These are phyloP conservation scores for Petrolisthes manimaculis DNA, from an alignment of 2,888 invertebrate genomes.

Conservation along the genomic window DNA sequence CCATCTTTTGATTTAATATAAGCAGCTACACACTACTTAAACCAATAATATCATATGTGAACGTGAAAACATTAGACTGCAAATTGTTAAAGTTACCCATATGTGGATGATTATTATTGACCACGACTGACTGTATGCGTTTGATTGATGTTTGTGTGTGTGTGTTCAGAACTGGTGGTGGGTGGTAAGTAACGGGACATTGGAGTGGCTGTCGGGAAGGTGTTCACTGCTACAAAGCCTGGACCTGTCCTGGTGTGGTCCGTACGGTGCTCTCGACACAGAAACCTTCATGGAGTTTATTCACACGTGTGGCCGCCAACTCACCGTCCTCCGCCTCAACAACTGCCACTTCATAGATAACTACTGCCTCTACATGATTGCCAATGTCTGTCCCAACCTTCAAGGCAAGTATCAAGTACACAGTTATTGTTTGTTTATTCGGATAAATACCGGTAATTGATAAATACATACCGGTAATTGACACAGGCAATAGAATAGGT, in stretches of 20 bases:
- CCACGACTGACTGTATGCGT: too few relatives aligned
- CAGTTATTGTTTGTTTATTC: not conserved
- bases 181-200: constrained; percentile 46
- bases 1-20: too few relatives aligned
- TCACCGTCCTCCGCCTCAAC: constrained; percentile 51
- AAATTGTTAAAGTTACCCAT: too few relatives aligned
- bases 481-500: too few relatives aligned
- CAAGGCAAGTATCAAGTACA: constrained; percentile 31
- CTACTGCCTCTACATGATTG: constrained; percentile 64
- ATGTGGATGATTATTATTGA: too few relatives aligned
- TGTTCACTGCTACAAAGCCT: constrained; percentile 49
- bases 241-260: constrained; percentile 64
- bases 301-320: constrained; percentile 56
- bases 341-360: constrained; percentile 64
- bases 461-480: too few relatives aligned
- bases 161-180: constrained; percentile 62
- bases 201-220: constrained; percentile 37
- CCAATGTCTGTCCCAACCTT: constrained; percentile 57
- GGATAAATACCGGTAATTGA: too few relatives aligned
- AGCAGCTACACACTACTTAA: too few relatives aligned
- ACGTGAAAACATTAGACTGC: too few relatives aligned
- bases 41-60: too few relatives aligned
- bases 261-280: constrained; percentile 53
- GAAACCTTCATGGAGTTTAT: constrained; percentile 64
- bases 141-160: not conserved